Evolutionary conservation across 1,140 invertebrate species (phyloP), one percentile per base, ranked within the genome.

Genomic region (Drosophila bocki): DNA sequence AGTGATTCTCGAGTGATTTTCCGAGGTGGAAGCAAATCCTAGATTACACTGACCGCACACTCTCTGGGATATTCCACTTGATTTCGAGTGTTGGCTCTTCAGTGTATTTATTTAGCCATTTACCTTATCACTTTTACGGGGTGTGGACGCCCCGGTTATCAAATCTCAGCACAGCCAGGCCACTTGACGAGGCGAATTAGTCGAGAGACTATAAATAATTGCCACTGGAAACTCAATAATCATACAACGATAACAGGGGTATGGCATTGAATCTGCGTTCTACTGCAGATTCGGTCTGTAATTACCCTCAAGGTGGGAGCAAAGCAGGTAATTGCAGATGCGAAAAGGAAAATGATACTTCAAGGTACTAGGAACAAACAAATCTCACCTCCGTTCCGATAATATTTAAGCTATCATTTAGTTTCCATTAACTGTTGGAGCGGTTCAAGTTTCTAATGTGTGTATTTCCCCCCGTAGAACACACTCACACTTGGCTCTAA

Each of bases 21-120:
- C 74, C 62, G 53, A 45, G 72, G 45, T 50, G 45, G 33, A 65
- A 35, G 26, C 17, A 45, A 59, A 76, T 53, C 61, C 61, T 67
- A 47, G 54, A 39, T 41, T 58, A 37, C 59, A 42, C 57, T 68
- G 33, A 13, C 32, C 19, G n/a, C 12, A 3, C 63, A 33, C 15
- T 39, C n/a, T 19, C 58, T 44, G 74, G 74, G 72, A 76, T 76
- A 67, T 76, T 76, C 74, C 74, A 76, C 74, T 76, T 76, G 33
- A 76, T 51, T 42, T 76, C n/a, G 29, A 76, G 60, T 67, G 61
- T 44, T 39, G 35, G 32, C 51, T 51, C 47, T 53, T 37, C 37
- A 51, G 44, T 26, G 11, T 76, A 41, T 76, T 76, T 76, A 59
- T 26, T 67, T 35, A 33, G 29, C 32, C 75, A 32, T 58, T 76